phyloP scores from a whole-genome alignment of 2,113 vertebrate genomes.

The Steatornis caripensis region DNA sequence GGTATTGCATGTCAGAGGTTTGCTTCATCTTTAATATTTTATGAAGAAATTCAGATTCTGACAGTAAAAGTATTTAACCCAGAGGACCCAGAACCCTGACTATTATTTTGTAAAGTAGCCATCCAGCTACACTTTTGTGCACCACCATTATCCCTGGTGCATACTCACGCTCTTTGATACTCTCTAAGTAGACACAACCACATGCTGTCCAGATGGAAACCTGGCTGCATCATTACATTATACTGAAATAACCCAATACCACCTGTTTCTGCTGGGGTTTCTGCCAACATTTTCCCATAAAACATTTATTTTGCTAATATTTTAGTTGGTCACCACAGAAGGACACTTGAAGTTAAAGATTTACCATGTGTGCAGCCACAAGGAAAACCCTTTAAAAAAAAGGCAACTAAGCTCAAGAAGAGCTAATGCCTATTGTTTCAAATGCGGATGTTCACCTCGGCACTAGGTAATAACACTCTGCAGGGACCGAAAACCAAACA shows the following conservation, averaged over 20 bases:
- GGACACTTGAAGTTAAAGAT: conserved; percentile 83
- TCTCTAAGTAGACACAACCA: conserved; percentile 78
- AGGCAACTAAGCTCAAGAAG: conserved; percentile 8
- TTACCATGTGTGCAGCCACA: conserved; percentile 75
- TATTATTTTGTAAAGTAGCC: conserved; percentile 80
- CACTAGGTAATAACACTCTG: conserved; percentile 8
- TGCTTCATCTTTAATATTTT: conserved; percentile 80
- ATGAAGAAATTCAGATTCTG: conserved; percentile 81
- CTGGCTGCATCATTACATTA: conserved; percentile 91
- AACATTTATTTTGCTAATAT: conserved; percentile 86
- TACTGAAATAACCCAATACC: conserved; percentile 94
- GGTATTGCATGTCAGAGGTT: conserved; percentile 74
- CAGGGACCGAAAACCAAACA: conserved; percentile 34
- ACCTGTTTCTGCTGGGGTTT: conserved; percentile 84
- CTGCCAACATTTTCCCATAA: conserved; percentile 89
- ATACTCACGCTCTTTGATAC: conserved; percentile 80
- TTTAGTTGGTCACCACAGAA: conserved; percentile 85
- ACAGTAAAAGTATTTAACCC: conserved; percentile 82
- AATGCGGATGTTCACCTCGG: conserved; percentile 34
- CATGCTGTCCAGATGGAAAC: conserved; percentile 86
- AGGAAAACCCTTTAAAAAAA: conserved; percentile 31
- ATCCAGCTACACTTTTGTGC: conserved; percentile 77
- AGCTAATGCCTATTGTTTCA: conserved; percentile 53
- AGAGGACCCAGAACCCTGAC: conserved; percentile 73
- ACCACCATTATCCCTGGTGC: conserved; percentile 74